Evolutionary conservation across 2,888 invertebrate genomes (phyloP), one percentile per base, ranked within the genome.

Genomic region (Melipona bicolor): DNA sequence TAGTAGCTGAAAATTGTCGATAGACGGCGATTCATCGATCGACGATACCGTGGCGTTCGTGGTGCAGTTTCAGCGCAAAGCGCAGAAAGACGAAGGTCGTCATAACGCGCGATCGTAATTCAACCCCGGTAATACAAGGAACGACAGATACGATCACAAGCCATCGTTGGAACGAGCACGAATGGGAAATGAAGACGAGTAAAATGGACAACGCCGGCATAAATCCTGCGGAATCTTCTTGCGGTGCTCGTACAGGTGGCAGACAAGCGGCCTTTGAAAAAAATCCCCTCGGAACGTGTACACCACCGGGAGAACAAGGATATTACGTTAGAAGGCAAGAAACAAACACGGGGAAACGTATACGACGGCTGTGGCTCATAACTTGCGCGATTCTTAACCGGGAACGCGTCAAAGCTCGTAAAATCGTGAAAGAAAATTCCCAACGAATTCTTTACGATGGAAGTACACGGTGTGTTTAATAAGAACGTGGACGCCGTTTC

Each of bases 101-200:
- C 87, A 82, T 89, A 88, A 81, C 88, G 43, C 86, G 73, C 71
- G 86, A 84, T 88, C 89, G 88, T 90, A 90, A 90, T 86, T 90
- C 88, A 86, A 82, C 87, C 73, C 83, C 62, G 75, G 87, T 83
- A 87, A 90, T 76, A 81, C 81, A 76, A 86, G 81, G 81, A 76
- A 76, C 87, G 88, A 88, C 83, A 86, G 87, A 81, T 88, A 89
- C 86, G 87, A 83, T 87, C 70, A 1, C 9, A 32, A 79, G 67
- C 79, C 54, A 72, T 82, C 77, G 73, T 49, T 64, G 59, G 67
- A 79, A 79, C 79, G 71, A 76, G 75, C 77, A 4, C 64, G 75
- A 77, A 75, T 68, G 64, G 73, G 64, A 76, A 81, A 83, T 49
- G 71, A 82, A 76, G 71, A 79, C 75, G 72, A 76, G 61, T 24